Evolutionary conservation across 2,888 invertebrate species (phyloP).

Genomic region (Phalera bucephala): DNA sequence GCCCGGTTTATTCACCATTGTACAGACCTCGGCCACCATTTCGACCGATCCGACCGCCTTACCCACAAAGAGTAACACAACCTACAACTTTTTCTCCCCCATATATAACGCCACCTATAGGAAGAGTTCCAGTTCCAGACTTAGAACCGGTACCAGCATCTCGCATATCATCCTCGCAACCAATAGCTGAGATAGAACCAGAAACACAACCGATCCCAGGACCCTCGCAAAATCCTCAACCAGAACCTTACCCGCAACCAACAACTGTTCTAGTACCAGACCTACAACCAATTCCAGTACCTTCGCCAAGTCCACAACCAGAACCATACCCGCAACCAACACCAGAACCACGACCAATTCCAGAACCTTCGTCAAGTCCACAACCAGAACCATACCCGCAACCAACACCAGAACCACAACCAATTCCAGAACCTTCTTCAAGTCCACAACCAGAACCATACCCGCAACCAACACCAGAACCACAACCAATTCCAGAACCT

Average conservation of each 20-base stretch:
- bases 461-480: not conserved
- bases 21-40: not conserved
- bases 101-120: not conserved
- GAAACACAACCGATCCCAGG: not conserved
- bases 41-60: not conserved
- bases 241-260: not conserved
- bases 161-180: no score
- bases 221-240: constrained; percentile 1
- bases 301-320: constrained; percentile 1
- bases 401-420: constrained; percentile 1
- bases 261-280: not conserved
- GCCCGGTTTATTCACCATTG: not conserved
- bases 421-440: constrained; percentile 1
- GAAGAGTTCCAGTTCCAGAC: not conserved
- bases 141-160: no score
- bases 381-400: constrained; percentile 1
- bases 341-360: constrained; percentile 2
- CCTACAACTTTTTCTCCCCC: not conserved
- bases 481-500: not conserved
- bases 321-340: not conserved
- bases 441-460: constrained; percentile 1
- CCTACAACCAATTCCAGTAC: not conserved
- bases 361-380: constrained; percentile 4
- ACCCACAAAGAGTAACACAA: not conserved
- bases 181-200: no score